Percentiles rank a stretch among this genome's conserved stretches.
These are phyloP conservation scores for Nasonia giraulti DNA, from an alignment of 1,140 invertebrate species.

Conservation along the genomic window DNA sequence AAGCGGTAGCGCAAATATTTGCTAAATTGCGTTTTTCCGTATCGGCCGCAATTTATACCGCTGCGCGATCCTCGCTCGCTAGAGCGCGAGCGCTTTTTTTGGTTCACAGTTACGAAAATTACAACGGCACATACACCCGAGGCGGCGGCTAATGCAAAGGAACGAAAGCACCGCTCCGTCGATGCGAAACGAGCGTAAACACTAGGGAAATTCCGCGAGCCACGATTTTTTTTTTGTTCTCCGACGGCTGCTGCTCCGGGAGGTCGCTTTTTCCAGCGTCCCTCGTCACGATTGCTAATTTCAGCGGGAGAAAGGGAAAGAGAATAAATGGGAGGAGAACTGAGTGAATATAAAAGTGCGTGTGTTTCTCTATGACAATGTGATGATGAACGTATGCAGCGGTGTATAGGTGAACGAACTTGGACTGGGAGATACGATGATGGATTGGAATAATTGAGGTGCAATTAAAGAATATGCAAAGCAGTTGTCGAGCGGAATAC, in stretches of 20 bases:
- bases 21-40: slow-evolving; percentile 17
- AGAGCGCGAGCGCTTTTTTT: slow-evolving; percentile 6
- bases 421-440: too few relatives aligned
- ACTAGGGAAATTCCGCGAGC: slow-evolving; percentile 36
- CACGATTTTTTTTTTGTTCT: slow-evolving; percentile 1
- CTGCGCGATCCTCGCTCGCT: not conserved
- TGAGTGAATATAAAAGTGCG: not conserved
- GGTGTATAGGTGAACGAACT: too few relatives aligned
- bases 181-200: slow-evolving; percentile 37
- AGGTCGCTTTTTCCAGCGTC: not conserved
- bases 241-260: not conserved
- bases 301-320: not conserved
- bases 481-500: too few relatives aligned
- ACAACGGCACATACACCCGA: not conserved
- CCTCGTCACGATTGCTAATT: slow-evolving; percentile 6
- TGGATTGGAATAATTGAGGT: too few relatives aligned
- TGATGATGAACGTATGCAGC: not conserved
- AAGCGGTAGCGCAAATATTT: slow-evolving; percentile 14
- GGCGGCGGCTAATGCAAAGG: not conserved
- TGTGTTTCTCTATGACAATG: not conserved
- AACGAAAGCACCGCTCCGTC: not conserved
- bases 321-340: not conserved
- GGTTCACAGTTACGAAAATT: slow-evolving; percentile 29
- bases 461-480: too few relatives aligned
- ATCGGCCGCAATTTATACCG: not conserved